Evolutionary conservation across 1,140 invertebrate species (phyloP).

Genomic region (Drosophila melanica): DNA sequence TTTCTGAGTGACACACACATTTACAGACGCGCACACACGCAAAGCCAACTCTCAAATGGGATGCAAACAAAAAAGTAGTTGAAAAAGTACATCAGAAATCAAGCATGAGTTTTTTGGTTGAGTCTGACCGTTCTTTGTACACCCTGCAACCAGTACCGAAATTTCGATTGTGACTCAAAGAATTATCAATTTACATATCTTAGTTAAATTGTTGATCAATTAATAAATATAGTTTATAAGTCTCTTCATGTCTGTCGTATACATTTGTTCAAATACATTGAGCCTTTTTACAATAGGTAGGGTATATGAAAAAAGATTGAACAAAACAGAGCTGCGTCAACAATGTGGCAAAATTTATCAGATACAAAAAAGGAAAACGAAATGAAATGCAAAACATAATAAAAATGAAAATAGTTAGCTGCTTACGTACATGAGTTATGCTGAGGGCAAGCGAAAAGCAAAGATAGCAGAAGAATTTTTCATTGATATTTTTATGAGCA

Average conservation of each 20-base stretch:
- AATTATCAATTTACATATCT: too few relatives aligned
- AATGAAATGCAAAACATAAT: slow-evolving; percentile 7
- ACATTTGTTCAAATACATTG: not conserved
- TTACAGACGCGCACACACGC: slow-evolving; percentile 1
- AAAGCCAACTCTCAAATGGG: slow-evolving; percentile 55
- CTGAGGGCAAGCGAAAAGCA: slow-evolving; percentile 33
- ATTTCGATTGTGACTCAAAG: too few relatives aligned
- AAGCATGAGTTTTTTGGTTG: not conserved
- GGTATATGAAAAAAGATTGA: not conserved
- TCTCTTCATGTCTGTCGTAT: too few relatives aligned
- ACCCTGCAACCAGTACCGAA: not conserved
- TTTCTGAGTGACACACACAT: slow-evolving; percentile 49
- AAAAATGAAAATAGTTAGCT: slow-evolving; percentile 57
- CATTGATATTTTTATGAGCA: slow-evolving; percentile 78
- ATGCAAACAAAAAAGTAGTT: slow-evolving; percentile 37
- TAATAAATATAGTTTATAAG: too few relatives aligned
- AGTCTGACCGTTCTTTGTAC: not conserved
- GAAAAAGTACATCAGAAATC: slow-evolving; percentile 47
- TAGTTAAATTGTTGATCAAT: too few relatives aligned
- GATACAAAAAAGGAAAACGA: slow-evolving; percentile 1
- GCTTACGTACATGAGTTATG: slow-evolving; percentile 47
- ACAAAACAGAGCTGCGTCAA: slow-evolving; percentile 18
- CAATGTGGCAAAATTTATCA: slow-evolving; percentile 26
- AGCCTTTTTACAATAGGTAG: not conserved
- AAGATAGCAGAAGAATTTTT: slow-evolving; percentile 53